Percentiles rank a stretch among this genome's conserved stretches.
Conservation (phyloP, 2,888 invertebrate genomes). For the Clitarchus hookeri region DNA sequence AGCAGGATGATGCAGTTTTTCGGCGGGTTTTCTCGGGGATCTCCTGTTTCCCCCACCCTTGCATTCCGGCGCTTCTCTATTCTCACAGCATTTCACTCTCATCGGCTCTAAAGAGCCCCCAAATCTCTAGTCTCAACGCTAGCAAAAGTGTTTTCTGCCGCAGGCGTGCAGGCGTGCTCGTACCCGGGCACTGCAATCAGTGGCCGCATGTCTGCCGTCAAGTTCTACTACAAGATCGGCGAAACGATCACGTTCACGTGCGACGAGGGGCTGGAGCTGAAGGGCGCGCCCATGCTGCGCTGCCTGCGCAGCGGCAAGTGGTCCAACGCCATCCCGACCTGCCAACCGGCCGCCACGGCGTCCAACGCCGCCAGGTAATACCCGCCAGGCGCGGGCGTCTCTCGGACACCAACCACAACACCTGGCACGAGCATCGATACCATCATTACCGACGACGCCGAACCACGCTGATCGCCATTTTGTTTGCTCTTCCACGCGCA, state of each 20-base stretch:
- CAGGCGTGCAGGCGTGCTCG: conserved; percentile 80
- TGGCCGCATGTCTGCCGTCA: conserved; percentile 82
- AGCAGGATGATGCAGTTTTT: too few species aligned
- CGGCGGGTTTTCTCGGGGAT: too few species aligned
- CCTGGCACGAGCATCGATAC: too few species aligned
- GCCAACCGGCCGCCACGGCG: conserved; percentile 51
- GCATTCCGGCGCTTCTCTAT: too few species aligned
- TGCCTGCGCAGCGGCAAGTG: conserved; percentile 84
- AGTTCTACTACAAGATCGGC: conserved; percentile 86
- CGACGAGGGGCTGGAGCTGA: conserved; percentile 73
- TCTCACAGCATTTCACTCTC: too few species aligned
- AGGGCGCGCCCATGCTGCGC: conserved; percentile 77
- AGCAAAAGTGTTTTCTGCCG: too few species aligned
- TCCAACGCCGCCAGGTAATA: background rate
- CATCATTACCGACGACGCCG: too few species aligned
- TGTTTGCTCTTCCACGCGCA: too few species aligned
- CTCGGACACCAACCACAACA: background rate
- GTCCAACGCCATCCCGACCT: conserved; percentile 83
- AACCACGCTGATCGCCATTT: too few species aligned
- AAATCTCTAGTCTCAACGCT: too few species aligned
- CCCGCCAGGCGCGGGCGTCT: background rate
- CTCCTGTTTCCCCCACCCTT: too few species aligned
- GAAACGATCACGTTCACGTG: conserved; percentile 85
- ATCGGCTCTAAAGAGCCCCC: too few species aligned
- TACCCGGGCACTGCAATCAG: conserved; percentile 87